Conservation (phyloP, 2,888 invertebrate species). For the Phania funesta region DNA sequence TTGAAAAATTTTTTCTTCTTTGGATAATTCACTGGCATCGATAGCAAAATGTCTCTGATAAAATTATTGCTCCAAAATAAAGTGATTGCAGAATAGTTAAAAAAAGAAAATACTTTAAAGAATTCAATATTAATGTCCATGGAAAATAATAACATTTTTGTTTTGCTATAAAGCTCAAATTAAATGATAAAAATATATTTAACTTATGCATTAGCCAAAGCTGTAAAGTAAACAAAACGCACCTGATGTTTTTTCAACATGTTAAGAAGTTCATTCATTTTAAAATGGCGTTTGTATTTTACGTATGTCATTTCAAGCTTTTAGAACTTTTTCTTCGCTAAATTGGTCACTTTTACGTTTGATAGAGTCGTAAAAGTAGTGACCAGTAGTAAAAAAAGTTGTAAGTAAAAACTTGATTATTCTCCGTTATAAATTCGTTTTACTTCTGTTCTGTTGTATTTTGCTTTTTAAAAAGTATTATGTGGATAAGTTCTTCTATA, state of each 20-base stretch:
- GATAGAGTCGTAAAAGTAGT: slow-evolving; percentile 45
- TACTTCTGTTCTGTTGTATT: slow-evolving; percentile 8
- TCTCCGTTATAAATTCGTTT: slow-evolving; percentile 28
- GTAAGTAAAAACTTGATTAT: slow-evolving; percentile 45
- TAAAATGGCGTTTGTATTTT: not conserved
- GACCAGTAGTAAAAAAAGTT: slow-evolving; percentile 23
- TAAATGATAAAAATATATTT: no score
- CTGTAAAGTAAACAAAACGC: not conserved
- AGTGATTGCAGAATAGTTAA: no score
- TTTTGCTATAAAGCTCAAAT: no score
- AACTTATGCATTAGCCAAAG: not conserved
- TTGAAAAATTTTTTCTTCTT: no score
- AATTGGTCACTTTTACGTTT: slow-evolving; percentile 35
- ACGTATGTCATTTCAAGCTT: not conserved
- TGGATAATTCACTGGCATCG: no score
- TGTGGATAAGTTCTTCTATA: slow-evolving; percentile 50
- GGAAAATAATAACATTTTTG: no score
- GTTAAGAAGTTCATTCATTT: not conserved
- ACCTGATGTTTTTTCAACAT: slow-evolving; percentile 13
- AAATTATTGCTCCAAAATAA: no score
- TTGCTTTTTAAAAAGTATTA: slow-evolving; percentile 47
- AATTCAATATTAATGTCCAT: no score
- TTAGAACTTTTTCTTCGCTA: not conserved
- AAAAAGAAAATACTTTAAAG: no score
- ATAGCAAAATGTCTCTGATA: no score